Evolutionary conservation across 2,797 vertebrate genomes (phyloP).

Genomic region (Dendrocincla fuliginosa): DNA sequence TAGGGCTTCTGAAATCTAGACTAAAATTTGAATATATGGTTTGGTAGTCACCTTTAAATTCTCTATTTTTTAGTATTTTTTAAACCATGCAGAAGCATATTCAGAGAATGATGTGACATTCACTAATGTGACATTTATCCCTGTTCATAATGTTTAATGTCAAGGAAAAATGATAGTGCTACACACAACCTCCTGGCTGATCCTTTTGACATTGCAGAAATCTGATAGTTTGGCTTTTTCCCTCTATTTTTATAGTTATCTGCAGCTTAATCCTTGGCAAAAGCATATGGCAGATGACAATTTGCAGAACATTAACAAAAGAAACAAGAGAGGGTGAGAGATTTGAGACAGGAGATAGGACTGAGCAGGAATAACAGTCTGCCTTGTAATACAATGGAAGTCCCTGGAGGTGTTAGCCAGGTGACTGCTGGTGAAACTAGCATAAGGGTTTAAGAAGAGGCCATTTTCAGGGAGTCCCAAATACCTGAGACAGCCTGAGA

Average conservation of each 20-base stretch:
- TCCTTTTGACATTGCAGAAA: conserved; percentile 63
- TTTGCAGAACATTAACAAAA: background rate
- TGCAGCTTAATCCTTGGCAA: conserved; percentile 54
- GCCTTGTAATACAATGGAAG: background rate
- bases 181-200: background rate
- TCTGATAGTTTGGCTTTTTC: conserved; percentile 54
- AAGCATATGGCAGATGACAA: conserved; percentile 14
- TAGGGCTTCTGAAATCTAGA: background rate
- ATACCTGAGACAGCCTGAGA: background rate
- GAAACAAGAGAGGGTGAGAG: background rate
- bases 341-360: background rate
- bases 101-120: background rate
- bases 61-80: background rate
- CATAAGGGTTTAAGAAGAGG: background rate
- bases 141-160: conserved; percentile 2
- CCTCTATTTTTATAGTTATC: conserved; percentile 69
- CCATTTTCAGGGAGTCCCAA: background rate
- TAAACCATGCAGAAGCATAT: background rate
- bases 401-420: background rate
- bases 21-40: background rate
- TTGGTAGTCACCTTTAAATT: background rate
- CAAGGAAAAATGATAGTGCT: conserved; percentile 32
- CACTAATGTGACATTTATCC: background rate
- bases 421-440: background rate
- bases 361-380: background rate